Evolutionary conservation across 2,797 vertebrate genomes (phyloP).

Genomic region (Sparidentex hasta): DNA sequence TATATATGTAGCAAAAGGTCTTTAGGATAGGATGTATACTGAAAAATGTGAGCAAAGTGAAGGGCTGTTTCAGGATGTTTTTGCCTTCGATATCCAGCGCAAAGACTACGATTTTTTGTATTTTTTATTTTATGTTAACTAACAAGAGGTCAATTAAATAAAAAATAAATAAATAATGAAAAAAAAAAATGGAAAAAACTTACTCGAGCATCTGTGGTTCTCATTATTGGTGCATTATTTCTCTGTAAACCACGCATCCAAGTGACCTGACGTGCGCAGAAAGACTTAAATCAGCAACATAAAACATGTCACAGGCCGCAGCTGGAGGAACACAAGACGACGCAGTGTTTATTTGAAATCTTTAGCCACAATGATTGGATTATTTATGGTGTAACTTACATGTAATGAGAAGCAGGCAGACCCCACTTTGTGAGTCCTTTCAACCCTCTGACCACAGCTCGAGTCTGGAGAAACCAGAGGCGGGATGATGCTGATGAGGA

Average conservation of each 20-base stretch:
- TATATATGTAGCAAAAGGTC: too few relatives aligned
- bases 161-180: not conserved
- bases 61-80: too few relatives aligned
- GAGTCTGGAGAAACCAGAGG: accelerated
- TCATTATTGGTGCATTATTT: constrained; percentile 15
- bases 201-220: not conserved
- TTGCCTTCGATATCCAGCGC: too few relatives aligned
- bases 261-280: constrained; percentile 13
- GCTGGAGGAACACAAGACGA: constrained; percentile 33
- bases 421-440: not conserved
- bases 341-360: constrained; percentile 49
- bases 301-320: constrained; percentile 5
- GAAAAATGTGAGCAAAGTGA: not conserved
- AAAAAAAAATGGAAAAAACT: too few relatives aligned
- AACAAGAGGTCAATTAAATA: not conserved
- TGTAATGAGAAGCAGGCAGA: constrained; percentile 54
- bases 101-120: not conserved
- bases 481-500: not conserved
- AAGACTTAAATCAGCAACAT: constrained; percentile 22
- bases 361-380: constrained; percentile 56
- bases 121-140: not conserved
- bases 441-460: accelerated
- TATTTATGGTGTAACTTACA: constrained; percentile 64
- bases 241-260: constrained; percentile 4
- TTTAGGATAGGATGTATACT: too few relatives aligned